phyloP scores from a whole-genome alignment of 1,140 invertebrate genomes.

The Triops longicaudatus region DNA sequence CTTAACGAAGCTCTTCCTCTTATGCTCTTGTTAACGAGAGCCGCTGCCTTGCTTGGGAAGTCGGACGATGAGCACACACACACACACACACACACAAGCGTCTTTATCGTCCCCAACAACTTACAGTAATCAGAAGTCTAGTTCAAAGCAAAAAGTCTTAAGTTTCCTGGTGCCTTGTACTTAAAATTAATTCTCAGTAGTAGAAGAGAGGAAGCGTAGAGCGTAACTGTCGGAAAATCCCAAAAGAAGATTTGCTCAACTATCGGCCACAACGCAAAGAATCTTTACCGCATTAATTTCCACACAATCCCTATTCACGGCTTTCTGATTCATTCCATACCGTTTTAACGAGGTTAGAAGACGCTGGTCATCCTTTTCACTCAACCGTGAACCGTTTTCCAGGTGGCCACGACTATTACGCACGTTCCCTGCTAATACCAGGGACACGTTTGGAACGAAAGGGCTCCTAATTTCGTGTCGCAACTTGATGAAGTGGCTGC shows the following conservation, averaged over 20 bases:
- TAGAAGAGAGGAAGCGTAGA: not conserved
- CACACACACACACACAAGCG: not conserved
- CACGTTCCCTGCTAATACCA: not conserved
- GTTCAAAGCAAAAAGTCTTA: not conserved
- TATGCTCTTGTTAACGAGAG: not conserved
- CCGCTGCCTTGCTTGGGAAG: not conserved
- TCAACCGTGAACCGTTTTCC: not conserved
- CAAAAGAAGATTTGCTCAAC: too few relatives aligned
- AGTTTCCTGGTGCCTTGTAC: not conserved
- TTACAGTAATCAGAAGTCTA: not conserved
- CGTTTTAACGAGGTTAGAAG: not conserved
- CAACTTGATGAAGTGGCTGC: not conserved
- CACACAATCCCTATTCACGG: too few relatives aligned
- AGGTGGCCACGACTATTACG: not conserved
- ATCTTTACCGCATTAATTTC: too few relatives aligned
- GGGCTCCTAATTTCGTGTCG: not conserved
- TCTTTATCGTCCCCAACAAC: not conserved
- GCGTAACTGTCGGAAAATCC: not conserved
- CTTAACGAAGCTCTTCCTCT: conserved; percentile 14
- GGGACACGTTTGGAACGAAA: not conserved
- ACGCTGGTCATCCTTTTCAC: not conserved
- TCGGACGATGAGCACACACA: conserved; percentile 1
- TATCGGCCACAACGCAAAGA: too few relatives aligned
- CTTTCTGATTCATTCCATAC: too few relatives aligned
- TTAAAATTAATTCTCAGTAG: not conserved